These are phyloP conservation scores for Scyliorhinus canicula DNA, from an alignment of 2,797 vertebrate genomes.

Conservation along the genomic window DNA sequence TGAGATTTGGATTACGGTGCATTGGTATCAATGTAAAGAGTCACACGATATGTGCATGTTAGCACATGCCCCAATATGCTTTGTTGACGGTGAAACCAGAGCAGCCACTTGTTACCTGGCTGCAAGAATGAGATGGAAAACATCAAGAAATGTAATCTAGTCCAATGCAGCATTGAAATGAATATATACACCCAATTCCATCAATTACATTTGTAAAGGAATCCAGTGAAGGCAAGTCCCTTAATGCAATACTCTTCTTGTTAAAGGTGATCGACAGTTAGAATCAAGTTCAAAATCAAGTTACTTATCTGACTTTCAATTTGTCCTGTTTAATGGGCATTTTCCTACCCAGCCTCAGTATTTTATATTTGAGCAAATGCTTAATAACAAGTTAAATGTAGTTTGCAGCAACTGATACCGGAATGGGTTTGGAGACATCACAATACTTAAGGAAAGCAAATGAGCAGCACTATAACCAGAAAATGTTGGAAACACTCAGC, in stretches of 20 bases:
- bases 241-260: not conserved
- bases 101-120: not conserved
- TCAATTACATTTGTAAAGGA: not conserved
- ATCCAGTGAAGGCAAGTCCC: not conserved
- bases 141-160: slow-evolving; percentile 6
- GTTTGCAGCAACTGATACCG: not conserved
- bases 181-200: not conserved
- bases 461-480: not conserved
- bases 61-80: not conserved
- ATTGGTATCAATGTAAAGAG: not conserved
- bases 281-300: not conserved
- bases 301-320: not conserved
- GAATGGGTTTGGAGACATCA: not conserved
- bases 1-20: not conserved
- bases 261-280: not conserved
- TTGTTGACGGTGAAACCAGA: not conserved
- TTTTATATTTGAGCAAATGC: not conserved
- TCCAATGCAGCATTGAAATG: not conserved
- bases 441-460: not conserved
- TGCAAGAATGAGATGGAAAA: not conserved
- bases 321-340: not conserved
- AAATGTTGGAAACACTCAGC: too few relatives aligned
- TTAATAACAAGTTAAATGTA: not conserved
- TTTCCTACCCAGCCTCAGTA: not conserved
- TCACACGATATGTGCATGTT: not conserved